phyloP scores from a whole-genome alignment of 2,113 vertebrate genomes.

The Rhinoptilus africanus region DNA sequence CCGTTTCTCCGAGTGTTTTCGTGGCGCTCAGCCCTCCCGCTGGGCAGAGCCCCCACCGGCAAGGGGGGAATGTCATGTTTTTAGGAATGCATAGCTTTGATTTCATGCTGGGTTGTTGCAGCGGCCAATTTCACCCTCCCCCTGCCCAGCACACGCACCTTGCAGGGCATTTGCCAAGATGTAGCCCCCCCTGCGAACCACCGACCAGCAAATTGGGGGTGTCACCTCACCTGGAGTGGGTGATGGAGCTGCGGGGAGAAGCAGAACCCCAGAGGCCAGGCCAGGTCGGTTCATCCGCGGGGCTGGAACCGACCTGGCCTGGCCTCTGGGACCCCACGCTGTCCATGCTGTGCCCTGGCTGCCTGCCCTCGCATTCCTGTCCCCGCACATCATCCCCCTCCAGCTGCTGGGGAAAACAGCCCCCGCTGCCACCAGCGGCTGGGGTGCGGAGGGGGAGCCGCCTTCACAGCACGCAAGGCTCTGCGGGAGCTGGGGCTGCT shows the following conservation, averaged over 20 bases:
- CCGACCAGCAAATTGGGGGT: background rate
- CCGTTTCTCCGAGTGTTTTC: background rate
- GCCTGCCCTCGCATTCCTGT: conserved; percentile 19
- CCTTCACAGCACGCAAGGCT: background rate
- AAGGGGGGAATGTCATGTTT: conserved; percentile 7
- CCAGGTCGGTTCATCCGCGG: background rate
- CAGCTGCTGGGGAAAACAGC: conserved; percentile 48
- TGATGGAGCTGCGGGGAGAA: background rate
- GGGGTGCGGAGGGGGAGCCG: background rate
- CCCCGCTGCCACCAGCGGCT: conserved; percentile 10
- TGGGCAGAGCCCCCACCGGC: background rate
- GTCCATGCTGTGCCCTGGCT: background rate
- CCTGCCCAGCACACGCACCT: background rate
- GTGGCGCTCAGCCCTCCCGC: background rate
- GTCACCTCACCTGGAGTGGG: background rate
- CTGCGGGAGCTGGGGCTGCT: background rate
- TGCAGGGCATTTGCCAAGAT: background rate
- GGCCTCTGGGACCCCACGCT: conserved; percentile 37
- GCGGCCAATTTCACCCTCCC: fast-evolving
- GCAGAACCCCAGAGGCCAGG: background rate
- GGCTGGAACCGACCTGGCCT: background rate
- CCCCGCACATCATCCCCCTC: conserved; percentile 7
- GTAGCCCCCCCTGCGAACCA: background rate
- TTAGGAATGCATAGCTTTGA: conserved; percentile 8
- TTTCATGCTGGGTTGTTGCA: background rate